Percentiles rank a stretch among this genome's conserved stretches.
phyloP scores from a whole-genome alignment of 2,888 invertebrate species.

The Pycnomerus fuliginosus region DNA sequence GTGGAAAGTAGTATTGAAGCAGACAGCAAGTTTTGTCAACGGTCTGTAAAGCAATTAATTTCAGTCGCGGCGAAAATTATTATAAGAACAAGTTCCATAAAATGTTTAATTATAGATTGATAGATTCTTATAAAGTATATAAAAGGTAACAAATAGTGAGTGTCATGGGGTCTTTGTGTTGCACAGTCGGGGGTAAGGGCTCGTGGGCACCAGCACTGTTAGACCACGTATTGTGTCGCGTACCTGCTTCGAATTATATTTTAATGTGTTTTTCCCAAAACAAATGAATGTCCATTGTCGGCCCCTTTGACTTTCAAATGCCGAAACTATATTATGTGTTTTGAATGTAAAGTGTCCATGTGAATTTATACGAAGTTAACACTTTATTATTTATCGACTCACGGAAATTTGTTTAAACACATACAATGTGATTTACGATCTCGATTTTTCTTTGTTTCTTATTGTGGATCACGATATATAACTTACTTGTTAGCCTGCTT shows the following conservation, averaged over 20 bases:
- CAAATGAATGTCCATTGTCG: conserved; percentile 52
- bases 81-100: conserved; percentile 39
- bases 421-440: conserved; percentile 38
- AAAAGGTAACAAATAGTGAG: conserved; percentile 52
- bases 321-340: conserved; percentile 51
- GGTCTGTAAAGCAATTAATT: conserved; percentile 37
- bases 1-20: conserved; percentile 18
- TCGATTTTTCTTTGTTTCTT: conserved; percentile 36
- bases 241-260: conserved; percentile 53
- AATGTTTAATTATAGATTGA: conserved; percentile 51
- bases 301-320: conserved; percentile 48
- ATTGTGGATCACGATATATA: conserved; percentile 30
- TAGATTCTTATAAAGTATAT: conserved; percentile 49
- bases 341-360: conserved; percentile 49
- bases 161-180: conserved; percentile 51
- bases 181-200: conserved; percentile 44
- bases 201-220: conserved; percentile 36
- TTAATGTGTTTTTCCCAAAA: conserved; percentile 54
- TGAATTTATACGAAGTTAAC: conserved; percentile 47
- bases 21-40: conserved; percentile 35
- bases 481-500: conserved; percentile 28
- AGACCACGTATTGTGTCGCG: conserved; percentile 52
- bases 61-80: conserved; percentile 37
- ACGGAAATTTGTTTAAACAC: conserved; percentile 42
- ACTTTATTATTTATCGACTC: conserved; percentile 46